Conservation (phyloP, 2,797 vertebrate species). For the Aplochiton taeniatus region DNA sequence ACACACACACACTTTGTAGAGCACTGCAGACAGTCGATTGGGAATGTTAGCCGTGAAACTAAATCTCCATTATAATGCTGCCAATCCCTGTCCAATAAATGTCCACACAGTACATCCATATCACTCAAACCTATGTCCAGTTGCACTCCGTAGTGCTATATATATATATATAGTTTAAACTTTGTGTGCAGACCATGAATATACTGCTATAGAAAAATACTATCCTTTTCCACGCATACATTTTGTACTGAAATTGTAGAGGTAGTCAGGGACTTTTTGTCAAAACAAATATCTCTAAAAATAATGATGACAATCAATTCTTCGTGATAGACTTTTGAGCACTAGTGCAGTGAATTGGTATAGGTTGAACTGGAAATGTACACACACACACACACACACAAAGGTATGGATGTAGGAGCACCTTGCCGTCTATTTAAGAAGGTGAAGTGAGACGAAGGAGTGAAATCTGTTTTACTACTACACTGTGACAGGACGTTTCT, state of each 20-base stretch:
- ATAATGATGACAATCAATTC: constrained; percentile 77
- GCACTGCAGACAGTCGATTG: no score
- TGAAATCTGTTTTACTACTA: constrained; percentile 58
- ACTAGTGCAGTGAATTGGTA: constrained; percentile 35
- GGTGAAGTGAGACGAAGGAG: constrained; percentile 35
- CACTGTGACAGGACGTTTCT: constrained; percentile 64
- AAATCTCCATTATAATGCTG: background rate
- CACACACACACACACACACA: constrained; percentile 9
- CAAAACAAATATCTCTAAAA: constrained; percentile 55
- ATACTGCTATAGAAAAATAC: no score
- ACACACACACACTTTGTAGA: no score
- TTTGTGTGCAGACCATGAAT: no score
- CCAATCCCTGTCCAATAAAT: no score
- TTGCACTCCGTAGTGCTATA: no score
- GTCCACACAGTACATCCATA: no score
- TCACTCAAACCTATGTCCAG: no score
- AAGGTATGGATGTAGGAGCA: constrained; percentile 32
- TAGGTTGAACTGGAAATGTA: constrained; percentile 22
- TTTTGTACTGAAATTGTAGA: constrained; percentile 15
- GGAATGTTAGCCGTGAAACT: background rate
- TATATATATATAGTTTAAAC: no score
- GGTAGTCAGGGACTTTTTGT: constrained; percentile 63
- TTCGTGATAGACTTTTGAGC: constrained; percentile 49
- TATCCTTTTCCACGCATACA: constrained; percentile 6
- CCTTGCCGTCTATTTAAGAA: constrained; percentile 34